Evolutionary conservation across 1,140 invertebrate genomes (phyloP).

Genomic region (Solen grandis): DNA sequence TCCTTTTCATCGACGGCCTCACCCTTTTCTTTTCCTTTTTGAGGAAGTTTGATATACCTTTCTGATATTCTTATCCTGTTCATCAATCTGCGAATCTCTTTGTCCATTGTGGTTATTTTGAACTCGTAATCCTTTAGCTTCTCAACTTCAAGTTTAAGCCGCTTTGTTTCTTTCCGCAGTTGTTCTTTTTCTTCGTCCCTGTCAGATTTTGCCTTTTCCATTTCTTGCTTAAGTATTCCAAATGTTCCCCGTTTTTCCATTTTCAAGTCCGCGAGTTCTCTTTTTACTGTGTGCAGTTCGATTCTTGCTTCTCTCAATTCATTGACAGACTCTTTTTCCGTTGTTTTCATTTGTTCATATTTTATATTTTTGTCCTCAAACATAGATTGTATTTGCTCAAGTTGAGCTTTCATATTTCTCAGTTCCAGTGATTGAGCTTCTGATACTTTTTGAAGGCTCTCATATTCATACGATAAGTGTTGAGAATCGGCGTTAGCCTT

Average conservation of each 20-base stretch:
- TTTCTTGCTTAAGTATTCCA: conserved; percentile 31
- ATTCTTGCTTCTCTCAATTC: conserved; percentile 24
- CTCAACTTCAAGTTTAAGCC: conserved; percentile 30
- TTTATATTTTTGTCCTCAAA: conserved; percentile 31
- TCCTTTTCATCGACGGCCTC: conserved; percentile 9
- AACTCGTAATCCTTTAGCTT: conserved; percentile 44
- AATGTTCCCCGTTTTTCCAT: conserved; percentile 34
- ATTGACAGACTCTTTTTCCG: conserved; percentile 25
- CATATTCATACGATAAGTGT: conserved; percentile 26
- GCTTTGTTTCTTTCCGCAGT: conserved; percentile 38
- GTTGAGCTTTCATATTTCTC: conserved; percentile 46
- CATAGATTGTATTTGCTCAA: conserved; percentile 42
- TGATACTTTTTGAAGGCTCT: conserved; percentile 9
- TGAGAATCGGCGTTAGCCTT: conserved; percentile 28
- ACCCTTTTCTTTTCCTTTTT: background rate
- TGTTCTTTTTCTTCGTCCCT: conserved; percentile 47
- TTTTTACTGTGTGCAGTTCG: conserved; percentile 18
- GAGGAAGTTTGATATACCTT: conserved; percentile 6
- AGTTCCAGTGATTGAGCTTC: conserved; percentile 48
- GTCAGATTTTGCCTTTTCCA: conserved; percentile 31
- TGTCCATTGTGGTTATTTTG: conserved; percentile 45
- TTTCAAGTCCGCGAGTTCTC: conserved; percentile 26
- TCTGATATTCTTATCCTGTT: conserved; percentile 42
- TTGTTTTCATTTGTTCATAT: conserved; percentile 49
- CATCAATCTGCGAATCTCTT: conserved; percentile 40